Evolutionary conservation across 2,888 invertebrate species (phyloP), one percentile per base, ranked within the genome.

Genomic region (Lottia gigantea): DNA sequence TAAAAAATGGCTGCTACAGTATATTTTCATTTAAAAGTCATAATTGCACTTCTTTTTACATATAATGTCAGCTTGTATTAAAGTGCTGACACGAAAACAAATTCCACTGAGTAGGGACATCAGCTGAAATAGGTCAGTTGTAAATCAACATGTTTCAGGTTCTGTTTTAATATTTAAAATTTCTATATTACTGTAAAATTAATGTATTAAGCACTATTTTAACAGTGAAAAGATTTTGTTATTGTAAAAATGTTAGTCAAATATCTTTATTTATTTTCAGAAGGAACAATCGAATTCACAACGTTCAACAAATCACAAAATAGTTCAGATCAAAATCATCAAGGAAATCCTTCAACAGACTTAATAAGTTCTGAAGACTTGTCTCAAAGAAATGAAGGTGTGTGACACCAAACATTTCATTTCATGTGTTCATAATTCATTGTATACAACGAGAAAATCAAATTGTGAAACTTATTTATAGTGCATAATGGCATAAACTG

Each of bases 271-370:
- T 64, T 75, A 64, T 62, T 11, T 80, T 77, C 82, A 83, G 84
- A 83, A 72, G 84, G 83, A 65, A 82, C 82, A 26, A 78, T 84
- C 77, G 84, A 84, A 62, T 77, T 82, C 74, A 77, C 80, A 25
- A 78, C 78, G 62, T 77, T 76, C 66, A 77, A 76, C 68, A 79
- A 79, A 71, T 72, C 76, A n/a, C 75, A 73, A 62, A 76, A 78
- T 14, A 72, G 73, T 23, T 78, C 77, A 1, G 76, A 76, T 63
- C 76, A 78, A 47, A 76, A 75, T 66, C 74, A 74, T 68, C 75
- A 74, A 62, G 45, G 61, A 55, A 66, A 40, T 67, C 65, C 64
- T 61, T 62, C 64, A n/a, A 46, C 67, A 64, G 46, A 64, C 64
- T 40, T 45, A 19, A 62, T 62, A 7, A 61, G 61, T 26, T 68